phyloP scores from a whole-genome alignment of 2,797 vertebrate species.

The Acanthiza pusilla region DNA sequence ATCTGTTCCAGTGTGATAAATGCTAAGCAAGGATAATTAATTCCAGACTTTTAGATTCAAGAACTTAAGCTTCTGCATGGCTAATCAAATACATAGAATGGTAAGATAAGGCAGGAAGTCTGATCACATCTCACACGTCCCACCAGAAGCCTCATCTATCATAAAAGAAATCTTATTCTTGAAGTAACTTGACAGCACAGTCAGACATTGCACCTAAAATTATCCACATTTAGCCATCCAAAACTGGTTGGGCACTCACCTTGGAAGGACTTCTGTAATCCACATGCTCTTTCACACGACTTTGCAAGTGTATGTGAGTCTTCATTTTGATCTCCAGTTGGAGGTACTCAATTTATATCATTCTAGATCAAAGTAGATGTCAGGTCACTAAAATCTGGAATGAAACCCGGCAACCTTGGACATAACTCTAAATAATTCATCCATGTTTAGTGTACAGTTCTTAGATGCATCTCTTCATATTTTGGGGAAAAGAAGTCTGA shows the following conservation, averaged over 20 bases:
- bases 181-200: neutral
- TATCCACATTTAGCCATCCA: neutral
- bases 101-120: constrained; percentile 31
- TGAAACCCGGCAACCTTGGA: neutral
- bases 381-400: neutral
- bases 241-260: neutral
- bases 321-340: neutral
- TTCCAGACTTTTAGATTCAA: constrained; percentile 45
- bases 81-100: constrained; percentile 27
- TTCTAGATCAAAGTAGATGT: neutral
- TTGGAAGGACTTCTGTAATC: neutral
- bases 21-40: constrained; percentile 44
- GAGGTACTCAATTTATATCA: neutral
- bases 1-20: constrained; percentile 33
- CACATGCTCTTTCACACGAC: neutral
- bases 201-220: neutral
- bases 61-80: constrained; percentile 12
- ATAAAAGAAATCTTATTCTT: neutral
- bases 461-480: neutral
- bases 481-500: neutral
- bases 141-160: neutral
- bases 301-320: neutral
- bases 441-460: neutral
- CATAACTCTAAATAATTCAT: neutral
- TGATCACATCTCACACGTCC: neutral